Conservation (phyloP, 2,113 vertebrate species). For the Oncorhynchus gorbuscha region DNA sequence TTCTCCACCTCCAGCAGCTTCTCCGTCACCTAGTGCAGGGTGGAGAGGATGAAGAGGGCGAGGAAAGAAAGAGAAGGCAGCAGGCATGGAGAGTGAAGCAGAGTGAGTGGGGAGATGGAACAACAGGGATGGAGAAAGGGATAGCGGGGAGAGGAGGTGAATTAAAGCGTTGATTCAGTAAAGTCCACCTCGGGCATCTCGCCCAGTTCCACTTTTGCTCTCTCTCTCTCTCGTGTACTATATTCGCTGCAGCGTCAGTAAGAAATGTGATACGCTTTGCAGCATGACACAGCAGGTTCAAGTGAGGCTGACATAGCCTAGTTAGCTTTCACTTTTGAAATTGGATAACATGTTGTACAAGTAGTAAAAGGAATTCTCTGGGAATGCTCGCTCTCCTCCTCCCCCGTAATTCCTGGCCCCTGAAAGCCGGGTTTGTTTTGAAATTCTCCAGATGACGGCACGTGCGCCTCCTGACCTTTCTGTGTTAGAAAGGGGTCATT, state of each 20-base stretch:
- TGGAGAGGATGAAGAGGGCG: conserved; percentile 6
- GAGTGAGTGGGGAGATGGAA: conserved; percentile 17
- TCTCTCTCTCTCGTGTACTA: conserved; percentile 14
- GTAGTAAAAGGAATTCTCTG: conserved; percentile 55
- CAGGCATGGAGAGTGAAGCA: not conserved
- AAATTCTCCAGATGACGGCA: conserved; percentile 65
- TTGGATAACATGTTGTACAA: not conserved
- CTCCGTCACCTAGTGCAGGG: conserved; percentile 80
- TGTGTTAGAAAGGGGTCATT: conserved; percentile 44
- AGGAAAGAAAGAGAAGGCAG: conserved; percentile 3
- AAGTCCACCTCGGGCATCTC: conserved; percentile 26
- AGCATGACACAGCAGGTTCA: conserved; percentile 61
- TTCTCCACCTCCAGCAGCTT: conserved; percentile 96
- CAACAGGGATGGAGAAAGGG: no score
- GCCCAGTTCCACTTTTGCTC: conserved; percentile 13
- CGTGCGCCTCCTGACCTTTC: conserved; percentile 63
- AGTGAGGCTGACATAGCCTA: conserved; percentile 23
- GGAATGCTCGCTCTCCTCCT: conserved; percentile 52
- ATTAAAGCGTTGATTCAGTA: conserved; percentile 31
- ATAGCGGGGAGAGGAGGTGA: conserved; percentile 15
- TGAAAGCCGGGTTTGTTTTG: conserved; percentile 63
- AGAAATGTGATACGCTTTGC: conserved; percentile 43
- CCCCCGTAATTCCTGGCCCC: conserved; percentile 60
- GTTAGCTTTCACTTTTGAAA: conserved; percentile 51
- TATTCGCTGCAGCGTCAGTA: conserved; percentile 52